These are phyloP conservation scores for Spatula clypeata DNA, from an alignment of 2,797 vertebrate species.

Conservation along the genomic window DNA sequence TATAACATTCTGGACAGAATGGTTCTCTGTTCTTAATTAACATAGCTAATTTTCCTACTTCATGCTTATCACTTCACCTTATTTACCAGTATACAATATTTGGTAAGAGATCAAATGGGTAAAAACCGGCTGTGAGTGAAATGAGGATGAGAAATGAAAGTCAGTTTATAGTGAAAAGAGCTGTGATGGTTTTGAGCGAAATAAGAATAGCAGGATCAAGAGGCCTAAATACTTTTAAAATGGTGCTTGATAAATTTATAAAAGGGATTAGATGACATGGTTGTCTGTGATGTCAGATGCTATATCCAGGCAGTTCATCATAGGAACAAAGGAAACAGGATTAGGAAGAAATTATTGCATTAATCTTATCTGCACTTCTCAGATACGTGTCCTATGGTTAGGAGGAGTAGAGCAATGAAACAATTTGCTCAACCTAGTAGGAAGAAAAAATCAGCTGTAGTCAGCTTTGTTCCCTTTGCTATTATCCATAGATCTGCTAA, in stretches of 20 bases:
- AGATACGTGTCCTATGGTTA: not conserved
- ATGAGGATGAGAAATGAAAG: not conserved
- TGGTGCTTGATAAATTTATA: not conserved
- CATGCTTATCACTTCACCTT: not conserved
- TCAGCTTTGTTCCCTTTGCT: not conserved
- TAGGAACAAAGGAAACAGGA: constrained; percentile 34
- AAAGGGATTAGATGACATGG: constrained; percentile 44
- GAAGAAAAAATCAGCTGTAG: not conserved
- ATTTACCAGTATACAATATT: not conserved
- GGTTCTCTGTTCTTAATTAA: not conserved
- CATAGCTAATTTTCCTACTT: constrained; percentile 5
- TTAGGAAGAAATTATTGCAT: constrained; percentile 30
- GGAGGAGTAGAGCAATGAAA: not conserved
- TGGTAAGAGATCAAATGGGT: not conserved
- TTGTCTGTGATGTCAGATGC: constrained; percentile 36
- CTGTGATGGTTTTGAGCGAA: not conserved
- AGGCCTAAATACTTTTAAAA: constrained; percentile 10
- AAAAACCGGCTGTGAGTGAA: not conserved
- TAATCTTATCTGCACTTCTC: constrained; percentile 43
- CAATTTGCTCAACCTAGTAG: not conserved
- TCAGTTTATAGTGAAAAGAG: not conserved
- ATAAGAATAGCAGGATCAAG: constrained; percentile 16
- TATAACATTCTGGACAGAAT: not conserved
- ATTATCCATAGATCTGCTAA: not conserved
- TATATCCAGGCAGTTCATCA: not conserved